Percentiles rank a stretch among this genome's conserved stretches.
Evolutionary conservation across 2,888 invertebrate genomes (phyloP).

Genomic region (Dicyrtomina minuta): DNA sequence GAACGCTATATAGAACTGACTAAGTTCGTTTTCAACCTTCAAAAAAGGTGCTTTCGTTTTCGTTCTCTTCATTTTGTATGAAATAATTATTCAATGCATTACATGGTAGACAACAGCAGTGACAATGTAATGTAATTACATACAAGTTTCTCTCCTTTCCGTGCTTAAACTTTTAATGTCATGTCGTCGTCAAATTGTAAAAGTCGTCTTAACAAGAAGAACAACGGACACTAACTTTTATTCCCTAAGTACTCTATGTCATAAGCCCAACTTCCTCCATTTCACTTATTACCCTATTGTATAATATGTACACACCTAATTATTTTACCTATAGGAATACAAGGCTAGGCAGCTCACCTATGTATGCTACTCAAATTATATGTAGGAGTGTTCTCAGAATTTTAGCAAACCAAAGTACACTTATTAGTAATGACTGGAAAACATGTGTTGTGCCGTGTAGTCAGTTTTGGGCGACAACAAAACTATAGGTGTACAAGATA

Average conservation of each 20-base stretch:
- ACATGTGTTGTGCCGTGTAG: too few species aligned
- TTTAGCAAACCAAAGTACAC: too few species aligned
- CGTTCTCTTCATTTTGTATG: not conserved
- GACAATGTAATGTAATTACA: not conserved
- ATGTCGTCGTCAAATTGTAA: constrained; percentile 11
- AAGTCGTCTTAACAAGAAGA: constrained; percentile 12
- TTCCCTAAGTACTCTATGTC: not conserved
- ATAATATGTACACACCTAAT: too few species aligned
- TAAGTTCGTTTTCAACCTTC: not conserved
- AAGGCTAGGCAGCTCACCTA: too few species aligned
- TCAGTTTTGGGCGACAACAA: too few species aligned
- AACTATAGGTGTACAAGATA: too few species aligned
- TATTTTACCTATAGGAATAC: too few species aligned
- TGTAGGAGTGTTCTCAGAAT: too few species aligned
- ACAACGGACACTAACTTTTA: constrained; percentile 10
- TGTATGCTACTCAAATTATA: too few species aligned
- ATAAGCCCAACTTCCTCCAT: not conserved
- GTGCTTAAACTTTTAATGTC: constrained; percentile 21
- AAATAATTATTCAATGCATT: not conserved
- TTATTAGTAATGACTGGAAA: too few species aligned
- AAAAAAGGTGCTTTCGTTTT: not conserved
- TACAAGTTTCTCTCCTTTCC: constrained; percentile 15
- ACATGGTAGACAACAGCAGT: not conserved
- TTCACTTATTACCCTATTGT: constrained; percentile 9
- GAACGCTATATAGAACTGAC: not conserved